These are phyloP conservation scores for Sparidentex hasta DNA, from an alignment of 2,797 vertebrate species.

Conservation along the genomic window DNA sequence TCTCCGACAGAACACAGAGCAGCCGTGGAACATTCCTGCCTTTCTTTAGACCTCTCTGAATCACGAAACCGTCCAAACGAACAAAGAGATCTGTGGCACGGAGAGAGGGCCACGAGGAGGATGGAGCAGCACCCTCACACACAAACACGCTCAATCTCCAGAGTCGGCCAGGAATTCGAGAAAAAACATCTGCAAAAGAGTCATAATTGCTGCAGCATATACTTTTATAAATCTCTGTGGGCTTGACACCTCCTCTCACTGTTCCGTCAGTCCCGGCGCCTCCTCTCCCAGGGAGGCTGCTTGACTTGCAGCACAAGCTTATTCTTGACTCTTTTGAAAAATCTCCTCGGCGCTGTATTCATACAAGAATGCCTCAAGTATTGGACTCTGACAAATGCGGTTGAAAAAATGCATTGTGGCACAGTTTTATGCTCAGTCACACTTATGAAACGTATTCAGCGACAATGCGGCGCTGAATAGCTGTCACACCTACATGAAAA, in stretches of 20 bases:
- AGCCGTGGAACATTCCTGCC: constrained; percentile 37
- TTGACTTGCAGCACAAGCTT: constrained; percentile 58
- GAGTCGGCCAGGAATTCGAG: constrained; percentile 54
- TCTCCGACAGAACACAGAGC: constrained; percentile 13
- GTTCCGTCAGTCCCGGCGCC: constrained; percentile 51
- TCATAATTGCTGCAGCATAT: constrained; percentile 68
- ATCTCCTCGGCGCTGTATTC: constrained; percentile 34
- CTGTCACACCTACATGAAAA: neutral
- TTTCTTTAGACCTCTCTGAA: constrained; percentile 48
- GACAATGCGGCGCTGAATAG: neutral
- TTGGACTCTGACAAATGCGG: constrained; percentile 31
- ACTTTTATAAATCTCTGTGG: constrained; percentile 70
- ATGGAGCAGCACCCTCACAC: constrained; percentile 54
- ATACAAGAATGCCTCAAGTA: constrained; percentile 33
- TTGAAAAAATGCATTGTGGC: constrained; percentile 13
- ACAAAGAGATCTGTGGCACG: constrained; percentile 29
- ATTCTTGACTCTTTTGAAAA: constrained; percentile 63
- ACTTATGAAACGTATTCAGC: neutral
- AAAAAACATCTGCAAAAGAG: constrained; percentile 39
- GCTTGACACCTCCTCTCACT: constrained; percentile 71
- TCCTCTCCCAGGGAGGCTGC: constrained; percentile 57
- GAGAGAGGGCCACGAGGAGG: constrained; percentile 55
- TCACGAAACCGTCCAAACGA: constrained; percentile 53
- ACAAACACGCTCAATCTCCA: constrained; percentile 37
- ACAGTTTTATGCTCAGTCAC: neutral